Conservation (phyloP, 2,797 vertebrate genomes). For the Pangasius sanitwongsei region DNA sequence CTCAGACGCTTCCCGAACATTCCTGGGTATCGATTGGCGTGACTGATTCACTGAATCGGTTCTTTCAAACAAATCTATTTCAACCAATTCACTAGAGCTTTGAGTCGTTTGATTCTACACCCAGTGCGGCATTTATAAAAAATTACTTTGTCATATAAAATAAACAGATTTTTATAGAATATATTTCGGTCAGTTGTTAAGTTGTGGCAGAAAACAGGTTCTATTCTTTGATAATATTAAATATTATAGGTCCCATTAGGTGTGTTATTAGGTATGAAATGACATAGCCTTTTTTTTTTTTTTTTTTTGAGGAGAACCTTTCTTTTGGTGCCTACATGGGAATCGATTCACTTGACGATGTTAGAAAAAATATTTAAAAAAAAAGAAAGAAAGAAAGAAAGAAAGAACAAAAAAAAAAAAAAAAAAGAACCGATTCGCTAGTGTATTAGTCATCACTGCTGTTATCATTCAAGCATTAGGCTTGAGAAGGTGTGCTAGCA, state of each 20-base stretch:
- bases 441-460: neutral
- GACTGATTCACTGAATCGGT: neutral
- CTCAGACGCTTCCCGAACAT: constrained; percentile 32
- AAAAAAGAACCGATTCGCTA: neutral
- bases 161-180: neutral
- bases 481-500: neutral
- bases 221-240: neutral
- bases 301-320: neutral
- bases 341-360: neutral
- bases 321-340: neutral
- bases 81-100: neutral
- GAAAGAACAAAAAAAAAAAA: neutral
- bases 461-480: neutral
- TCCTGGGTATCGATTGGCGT: neutral
- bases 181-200: neutral
- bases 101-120: neutral
- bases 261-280: neutral
- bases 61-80: neutral
- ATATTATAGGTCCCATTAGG: neutral
- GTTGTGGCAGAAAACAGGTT: neutral
- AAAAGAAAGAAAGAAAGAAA: too few species aligned
- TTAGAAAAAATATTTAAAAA: neutral
- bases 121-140: neutral
- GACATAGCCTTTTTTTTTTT: neutral
- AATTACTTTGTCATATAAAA: neutral